Percentiles rank a stretch among this genome's conserved stretches.
Evolutionary conservation across 2,113 vertebrate genomes (phyloP).

Genomic region (Upupa epops): DNA sequence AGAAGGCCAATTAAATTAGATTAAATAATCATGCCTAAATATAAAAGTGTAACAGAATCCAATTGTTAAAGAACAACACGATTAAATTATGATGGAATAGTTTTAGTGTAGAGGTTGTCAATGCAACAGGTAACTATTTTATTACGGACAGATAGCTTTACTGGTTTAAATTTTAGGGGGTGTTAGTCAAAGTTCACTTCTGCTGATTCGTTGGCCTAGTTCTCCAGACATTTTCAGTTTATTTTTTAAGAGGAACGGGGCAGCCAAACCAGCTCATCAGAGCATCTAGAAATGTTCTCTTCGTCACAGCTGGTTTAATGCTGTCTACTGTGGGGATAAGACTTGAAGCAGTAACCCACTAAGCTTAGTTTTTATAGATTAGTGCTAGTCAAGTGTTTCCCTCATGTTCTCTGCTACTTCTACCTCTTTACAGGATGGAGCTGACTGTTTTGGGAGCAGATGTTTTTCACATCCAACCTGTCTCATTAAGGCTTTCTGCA

Average conservation of each 20-base stretch:
- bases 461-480: background rate
- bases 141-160: conserved; percentile 1
- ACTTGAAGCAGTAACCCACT: conserved; percentile 10
- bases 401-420: background rate
- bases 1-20: conserved; percentile 79
- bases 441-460: background rate
- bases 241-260: background rate
- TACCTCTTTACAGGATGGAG: background rate
- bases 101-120: conserved; percentile 36
- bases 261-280: background rate
- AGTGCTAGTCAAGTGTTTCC: background rate
- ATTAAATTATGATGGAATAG: conserved; percentile 59
- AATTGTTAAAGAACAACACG: conserved; percentile 72
- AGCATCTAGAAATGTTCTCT: background rate
- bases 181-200: background rate
- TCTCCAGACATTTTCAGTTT: background rate
- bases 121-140: conserved; percentile 50
- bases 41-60: conserved; percentile 65
- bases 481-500: background rate
- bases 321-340: background rate
- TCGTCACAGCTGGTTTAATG: conserved; percentile 19
- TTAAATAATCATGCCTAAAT: conserved; percentile 77
- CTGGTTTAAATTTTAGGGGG: background rate
- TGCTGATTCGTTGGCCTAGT: background rate
- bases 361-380: conserved; percentile 19